Conservation (phyloP, 2,113 vertebrate genomes). For the Macrotis lagotis region DNA sequence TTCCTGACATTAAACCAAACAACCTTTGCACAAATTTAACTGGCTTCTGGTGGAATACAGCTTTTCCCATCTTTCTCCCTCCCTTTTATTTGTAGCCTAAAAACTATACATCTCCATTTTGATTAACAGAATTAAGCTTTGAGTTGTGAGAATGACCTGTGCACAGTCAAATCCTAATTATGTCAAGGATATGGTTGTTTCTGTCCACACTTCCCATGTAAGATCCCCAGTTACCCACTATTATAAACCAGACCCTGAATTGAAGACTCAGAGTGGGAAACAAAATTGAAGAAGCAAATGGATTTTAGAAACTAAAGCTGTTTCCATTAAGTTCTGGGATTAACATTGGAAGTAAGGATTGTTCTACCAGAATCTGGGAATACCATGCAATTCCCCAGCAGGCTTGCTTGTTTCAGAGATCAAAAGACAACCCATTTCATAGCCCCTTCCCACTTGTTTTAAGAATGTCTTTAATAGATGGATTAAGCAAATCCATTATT, state of each 20-base stretch:
- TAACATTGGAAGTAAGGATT: background rate
- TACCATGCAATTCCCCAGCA: background rate
- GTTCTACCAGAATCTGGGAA: background rate
- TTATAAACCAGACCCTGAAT: background rate
- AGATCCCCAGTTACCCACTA: background rate
- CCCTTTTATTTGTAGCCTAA: background rate
- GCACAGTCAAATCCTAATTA: background rate
- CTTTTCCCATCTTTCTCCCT: background rate
- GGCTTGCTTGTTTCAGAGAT: background rate
- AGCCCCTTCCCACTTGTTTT: background rate
- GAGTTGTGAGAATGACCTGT: background rate
- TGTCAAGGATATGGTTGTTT: background rate
- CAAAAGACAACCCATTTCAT: background rate
- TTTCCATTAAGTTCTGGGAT: background rate
- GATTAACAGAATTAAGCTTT: background rate
- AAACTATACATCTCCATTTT: background rate
- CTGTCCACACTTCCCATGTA: background rate
- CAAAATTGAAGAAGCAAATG: background rate
- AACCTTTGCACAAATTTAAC: background rate
- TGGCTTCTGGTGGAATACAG: background rate
- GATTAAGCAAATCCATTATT: background rate
- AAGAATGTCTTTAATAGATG: background rate
- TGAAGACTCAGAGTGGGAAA: background rate
- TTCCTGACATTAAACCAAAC: background rate
- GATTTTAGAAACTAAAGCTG: background rate